Base-by-base conservation (phyloP, 2,113 vertebrate species). In the Danionella cerebrum region DNA sequence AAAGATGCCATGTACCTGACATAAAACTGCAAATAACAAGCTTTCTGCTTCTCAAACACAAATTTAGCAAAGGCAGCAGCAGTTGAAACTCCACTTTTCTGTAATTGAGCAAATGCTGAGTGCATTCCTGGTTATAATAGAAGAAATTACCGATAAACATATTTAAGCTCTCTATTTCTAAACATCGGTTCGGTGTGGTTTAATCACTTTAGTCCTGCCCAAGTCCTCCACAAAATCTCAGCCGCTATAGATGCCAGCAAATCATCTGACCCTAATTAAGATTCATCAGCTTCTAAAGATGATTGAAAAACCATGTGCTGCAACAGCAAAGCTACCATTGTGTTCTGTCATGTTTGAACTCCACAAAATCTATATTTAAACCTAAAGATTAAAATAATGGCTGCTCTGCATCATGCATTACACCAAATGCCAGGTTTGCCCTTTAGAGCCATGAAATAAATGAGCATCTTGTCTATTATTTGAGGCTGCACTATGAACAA, bases 361-460 rank as follows among this genome's bases (percentile, higher is more conserved):
- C 3, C 52, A 57, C 24, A 2, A 18, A 35, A 36, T n/a, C 31
- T 68, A 58, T 68, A 48, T 68, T 39, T 50, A 68, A 58, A 24
- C 21, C 13, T 29, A 11, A 45, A 60, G 16, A n/a, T 2, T n/a
- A 24, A 33, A 14, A 38, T 27, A 16, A 27, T 47, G 36, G 29
- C 53, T 68, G 13, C 38, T 29, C 19, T 13, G 6, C 22, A 51
- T 8, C 13, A 11, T 60, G 58, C 50, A 35, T 69, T 63, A 22
- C 42, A 16, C 57, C 45, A 71, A 69, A 76, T 63, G 66, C 59
- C 73, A 78, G 38, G 68, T 31, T 63, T 83, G 78, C 73, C 78
- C 78, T 78, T 80, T 79, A 4, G 0, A 50, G 42, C 41, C 2
- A 1, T 42, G 13, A 29, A 54, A 33, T 6, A 52, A 65, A 52